Base-by-base conservation (phyloP, 1,140 invertebrate genomes). In the Lepidurus arcticus region DNA sequence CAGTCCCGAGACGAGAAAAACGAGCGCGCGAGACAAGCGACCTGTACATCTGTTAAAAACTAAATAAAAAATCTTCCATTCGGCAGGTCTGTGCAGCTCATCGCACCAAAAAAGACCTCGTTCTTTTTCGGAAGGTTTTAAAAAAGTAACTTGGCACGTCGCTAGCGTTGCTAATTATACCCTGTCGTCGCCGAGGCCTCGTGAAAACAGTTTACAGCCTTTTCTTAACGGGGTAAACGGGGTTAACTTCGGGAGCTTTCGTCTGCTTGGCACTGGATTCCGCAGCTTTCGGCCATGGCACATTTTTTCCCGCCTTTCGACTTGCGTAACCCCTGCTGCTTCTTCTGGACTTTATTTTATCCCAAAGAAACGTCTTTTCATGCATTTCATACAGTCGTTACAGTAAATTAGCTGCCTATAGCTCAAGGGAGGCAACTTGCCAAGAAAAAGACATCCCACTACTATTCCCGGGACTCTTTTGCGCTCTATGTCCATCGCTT, bases 151-250 rank as follows among this genome's bases (percentile, higher is more conserved):
- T 65, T 65, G 53, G 53, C 53, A 65, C 53, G 53, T 65, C 53
- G 53, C 53, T 65, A 65, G 53, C 53, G 53, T 65, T 65, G 53
- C 53, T 65, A 65, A 65, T 65, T 65, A 65, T 65, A 65, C 53
- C 53, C 53, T 65, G 53, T 65, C 53, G 53, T 65, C 53, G 53
- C 53, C 53, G 53, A 65, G 21, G 13, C 53, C 53, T 65, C 53
- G n/a, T 65, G 53, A 21, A 65, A 65, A 65, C 53, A n/a, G 53
- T 65, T 65, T 65, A 65, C 53, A 65, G 53, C 53, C 53, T 16
- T 65, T 65, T 65, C 21, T 65, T 65, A 65, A 65, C 53, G 53
- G 53, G 53, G 53, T 65, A 65, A 65, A 65, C 21, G 21, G 53
- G 53, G 53, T 65, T 65, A 65, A 65, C 53, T 65, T 65, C 16